A percentile compares a stretch with the other conserved stretches of the same genome.
Evolutionary conservation across 2,888 invertebrate genomes (phyloP).

Genomic region (Carterocephalus palaemon): DNA sequence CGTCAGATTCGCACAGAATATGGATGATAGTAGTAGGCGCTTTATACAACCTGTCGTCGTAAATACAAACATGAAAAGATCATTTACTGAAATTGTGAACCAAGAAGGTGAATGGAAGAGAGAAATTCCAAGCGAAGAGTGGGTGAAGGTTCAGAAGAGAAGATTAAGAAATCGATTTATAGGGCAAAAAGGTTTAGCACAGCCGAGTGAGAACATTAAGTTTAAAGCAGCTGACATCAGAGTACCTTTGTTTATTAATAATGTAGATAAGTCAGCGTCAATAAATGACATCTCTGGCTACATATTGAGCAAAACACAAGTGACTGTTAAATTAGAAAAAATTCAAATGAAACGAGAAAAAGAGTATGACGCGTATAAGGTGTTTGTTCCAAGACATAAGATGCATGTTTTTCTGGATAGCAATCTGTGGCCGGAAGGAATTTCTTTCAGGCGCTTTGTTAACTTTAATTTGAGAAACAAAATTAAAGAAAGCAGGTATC

Average conservation of each 20-base stretch:
- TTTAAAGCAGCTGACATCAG: slow-evolving; percentile 28
- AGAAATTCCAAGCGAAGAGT: slow-evolving; percentile 1
- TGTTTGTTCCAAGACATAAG: too few relatives aligned
- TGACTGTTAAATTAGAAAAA: too few relatives aligned
- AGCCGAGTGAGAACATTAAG: not conserved
- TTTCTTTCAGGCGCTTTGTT: not conserved
- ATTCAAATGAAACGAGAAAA: too few relatives aligned
- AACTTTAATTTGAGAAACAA: not conserved
- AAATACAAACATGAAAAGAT: not conserved
- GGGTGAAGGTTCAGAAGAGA: not conserved
- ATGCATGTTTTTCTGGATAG: too few relatives aligned
- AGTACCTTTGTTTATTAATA: slow-evolving; percentile 28
- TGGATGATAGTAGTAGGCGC: too few relatives aligned
- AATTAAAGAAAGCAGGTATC: not conserved
- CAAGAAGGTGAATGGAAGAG: not conserved
- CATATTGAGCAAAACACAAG: too few relatives aligned
- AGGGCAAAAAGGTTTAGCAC: not conserved
- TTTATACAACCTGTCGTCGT: too few relatives aligned
- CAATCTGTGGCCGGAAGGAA: not conserved
- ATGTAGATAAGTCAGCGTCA: slow-evolving; percentile 22
- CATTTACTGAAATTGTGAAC: not conserved
- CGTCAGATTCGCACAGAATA: too few relatives aligned
- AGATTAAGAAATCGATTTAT: slow-evolving; percentile 2
- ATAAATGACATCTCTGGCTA: too few relatives aligned
- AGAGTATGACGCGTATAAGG: too few relatives aligned